phyloP scores from a whole-genome alignment of 2,888 invertebrate genomes.

The Mythimna albipuncta region DNA sequence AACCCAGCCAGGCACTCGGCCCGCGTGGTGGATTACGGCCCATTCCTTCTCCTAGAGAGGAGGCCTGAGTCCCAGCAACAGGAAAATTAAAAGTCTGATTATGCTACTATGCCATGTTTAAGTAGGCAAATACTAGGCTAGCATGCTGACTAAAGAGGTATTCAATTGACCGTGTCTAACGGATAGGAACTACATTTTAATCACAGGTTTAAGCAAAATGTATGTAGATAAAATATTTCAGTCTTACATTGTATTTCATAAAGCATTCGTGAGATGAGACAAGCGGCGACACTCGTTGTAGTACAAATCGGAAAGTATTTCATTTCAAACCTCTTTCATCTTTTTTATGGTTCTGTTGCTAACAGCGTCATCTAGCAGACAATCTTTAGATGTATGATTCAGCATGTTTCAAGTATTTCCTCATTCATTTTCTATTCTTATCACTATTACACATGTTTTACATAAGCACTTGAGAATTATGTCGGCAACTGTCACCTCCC shows the following conservation, averaged over 20 bases:
- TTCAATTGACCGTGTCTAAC: conserved; percentile 7
- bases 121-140: background rate
- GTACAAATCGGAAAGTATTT: no score
- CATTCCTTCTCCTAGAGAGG: no score
- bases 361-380: no score
- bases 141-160: conserved; percentile 7
- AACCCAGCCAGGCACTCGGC: no score
- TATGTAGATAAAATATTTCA: background rate
- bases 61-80: no score
- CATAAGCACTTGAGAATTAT: conserved; percentile 22
- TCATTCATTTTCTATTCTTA: background rate
- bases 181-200: conserved; percentile 33
- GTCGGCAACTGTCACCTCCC: background rate
- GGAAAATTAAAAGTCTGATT: no score
- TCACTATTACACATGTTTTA: conserved; percentile 27
- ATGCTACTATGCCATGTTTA: background rate
- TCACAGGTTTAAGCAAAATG: background rate
- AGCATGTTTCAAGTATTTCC: background rate
- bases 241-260: background rate
- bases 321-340: no score
- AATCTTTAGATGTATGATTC: no score
- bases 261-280: no score
- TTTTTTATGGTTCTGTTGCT: no score
- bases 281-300: no score
- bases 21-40: no score